Evolutionary conservation across 92 coral and sea anemone species (phyloP).

Genomic region (Phenganax marumi): DNA sequence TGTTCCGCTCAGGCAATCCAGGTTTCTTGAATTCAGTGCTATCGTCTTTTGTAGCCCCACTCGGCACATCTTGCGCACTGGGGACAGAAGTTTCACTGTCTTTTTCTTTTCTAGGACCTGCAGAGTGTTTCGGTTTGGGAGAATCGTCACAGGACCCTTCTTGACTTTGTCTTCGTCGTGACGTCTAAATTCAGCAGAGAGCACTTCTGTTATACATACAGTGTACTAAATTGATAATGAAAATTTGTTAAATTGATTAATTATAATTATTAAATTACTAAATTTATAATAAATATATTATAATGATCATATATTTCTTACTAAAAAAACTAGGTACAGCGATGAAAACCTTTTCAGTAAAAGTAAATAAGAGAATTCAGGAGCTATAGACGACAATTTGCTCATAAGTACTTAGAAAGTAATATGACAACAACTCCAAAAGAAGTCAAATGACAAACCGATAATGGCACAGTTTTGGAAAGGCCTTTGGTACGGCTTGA

Average conservation of each 20-base stretch:
- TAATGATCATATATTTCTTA: too few relatives aligned
- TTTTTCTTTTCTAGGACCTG: neutral
- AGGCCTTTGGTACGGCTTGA: conserved; percentile 26
- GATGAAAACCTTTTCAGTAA: too few relatives aligned
- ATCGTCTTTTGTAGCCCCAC: neutral
- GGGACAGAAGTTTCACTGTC: neutral
- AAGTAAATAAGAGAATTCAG: too few relatives aligned
- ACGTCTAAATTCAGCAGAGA: neutral
- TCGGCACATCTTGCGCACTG: neutral
- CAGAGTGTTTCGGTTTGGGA: neutral
- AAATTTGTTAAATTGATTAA: too few relatives aligned
- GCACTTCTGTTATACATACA: too few relatives aligned
- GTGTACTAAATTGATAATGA: too few relatives aligned
- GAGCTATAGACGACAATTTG: too few relatives aligned
- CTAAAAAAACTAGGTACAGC: too few relatives aligned
- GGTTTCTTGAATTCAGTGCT: neutral
- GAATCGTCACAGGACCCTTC: neutral
- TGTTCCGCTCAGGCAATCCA: neutral
- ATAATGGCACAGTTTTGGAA: conserved; percentile 1
- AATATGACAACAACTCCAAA: too few relatives aligned
- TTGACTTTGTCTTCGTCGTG: neutral
- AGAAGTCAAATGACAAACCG: neutral
- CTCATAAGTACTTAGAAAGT: too few relatives aligned
- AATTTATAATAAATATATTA: too few relatives aligned
- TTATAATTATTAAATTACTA: too few relatives aligned